A percentile compares a stretch with the other conserved stretches of the same genome.
phyloP scores from a whole-genome alignment of 2,888 invertebrate genomes.

The Tachina grossa region DNA sequence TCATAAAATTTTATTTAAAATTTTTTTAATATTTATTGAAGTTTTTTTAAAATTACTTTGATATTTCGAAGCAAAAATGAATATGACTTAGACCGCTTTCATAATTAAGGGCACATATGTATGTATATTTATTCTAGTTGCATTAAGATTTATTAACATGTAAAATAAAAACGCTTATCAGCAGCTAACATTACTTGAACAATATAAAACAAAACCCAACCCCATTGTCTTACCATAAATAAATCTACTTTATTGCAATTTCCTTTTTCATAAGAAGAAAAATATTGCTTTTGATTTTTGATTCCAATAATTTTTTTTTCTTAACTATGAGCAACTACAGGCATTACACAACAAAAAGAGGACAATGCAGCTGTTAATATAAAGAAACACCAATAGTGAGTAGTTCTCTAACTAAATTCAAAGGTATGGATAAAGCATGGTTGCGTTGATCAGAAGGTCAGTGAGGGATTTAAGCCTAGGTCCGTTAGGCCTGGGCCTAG shows the following conservation, averaged over 20 bases:
- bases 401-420: no score
- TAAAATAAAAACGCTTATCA: slow-evolving; percentile 44
- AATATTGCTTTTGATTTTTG: slow-evolving; percentile 5
- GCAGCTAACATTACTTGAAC: slow-evolving; percentile 40
- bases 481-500: no score
- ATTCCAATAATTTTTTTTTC: slow-evolving; percentile 2
- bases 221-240: slow-evolving; percentile 74
- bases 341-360: neutral
- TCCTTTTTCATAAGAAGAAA: slow-evolving; percentile 64
- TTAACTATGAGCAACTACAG: neutral
- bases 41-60: no score
- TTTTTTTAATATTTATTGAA: no score
- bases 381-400: no score
- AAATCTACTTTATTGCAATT: slow-evolving; percentile 77
- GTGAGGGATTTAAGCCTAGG: no score
- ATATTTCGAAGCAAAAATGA: no score
- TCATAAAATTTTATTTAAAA: no score
- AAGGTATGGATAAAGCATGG: no score
- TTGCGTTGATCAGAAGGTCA: no score
- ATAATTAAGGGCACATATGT: no score
- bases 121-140: neutral
- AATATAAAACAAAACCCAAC: slow-evolving; percentile 66
- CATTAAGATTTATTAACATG: slow-evolving; percentile 32
- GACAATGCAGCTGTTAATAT: neutral
- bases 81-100: no score